phyloP scores from a whole-genome alignment of 2,113 vertebrate genomes.

The Anolis carolinensis region DNA sequence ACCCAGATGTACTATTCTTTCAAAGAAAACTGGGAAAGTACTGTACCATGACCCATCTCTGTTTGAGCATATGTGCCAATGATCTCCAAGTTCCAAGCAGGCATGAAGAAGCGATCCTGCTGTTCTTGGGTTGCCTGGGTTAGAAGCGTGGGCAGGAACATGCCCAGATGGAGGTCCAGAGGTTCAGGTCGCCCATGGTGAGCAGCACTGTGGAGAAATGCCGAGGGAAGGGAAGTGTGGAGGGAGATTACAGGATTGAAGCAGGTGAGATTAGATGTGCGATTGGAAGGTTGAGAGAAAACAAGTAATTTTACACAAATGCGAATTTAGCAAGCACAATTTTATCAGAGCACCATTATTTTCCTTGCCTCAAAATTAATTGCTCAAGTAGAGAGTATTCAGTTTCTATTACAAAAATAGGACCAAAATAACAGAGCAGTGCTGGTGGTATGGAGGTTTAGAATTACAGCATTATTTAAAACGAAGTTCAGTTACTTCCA shows the following conservation, averaged over 20 bases:
- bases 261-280: conserved; percentile 53
- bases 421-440: not conserved
- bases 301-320: conserved; percentile 65
- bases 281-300: conserved; percentile 60
- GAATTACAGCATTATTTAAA: not conserved
- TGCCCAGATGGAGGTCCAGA: conserved; percentile 96
- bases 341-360: conserved; percentile 65
- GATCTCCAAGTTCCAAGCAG: conserved; percentile 97
- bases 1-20: conserved; percentile 51
- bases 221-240: conserved; percentile 49
- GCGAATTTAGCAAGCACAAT: conserved; percentile 51
- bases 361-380: conserved; percentile 27
- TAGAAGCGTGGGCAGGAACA: conserved; percentile 98
- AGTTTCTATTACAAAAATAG: not conserved
- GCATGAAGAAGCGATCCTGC: conserved; percentile 96
- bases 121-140: conserved; percentile 95
- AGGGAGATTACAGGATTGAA: conserved; percentile 59
- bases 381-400: not conserved
- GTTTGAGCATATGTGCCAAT: conserved; percentile 99
- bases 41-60: conserved; percentile 98
- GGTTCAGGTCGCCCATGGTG: conserved; percentile 89
- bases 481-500: not conserved
- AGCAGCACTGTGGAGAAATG: conserved; percentile 82
- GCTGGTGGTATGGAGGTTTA: not conserved
- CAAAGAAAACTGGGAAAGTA: conserved; percentile 68